Evolutionary conservation across 2,797 vertebrate species (phyloP), one percentile per base, ranked within the genome.

Genomic region (Champsocephalus gunnari): DNA sequence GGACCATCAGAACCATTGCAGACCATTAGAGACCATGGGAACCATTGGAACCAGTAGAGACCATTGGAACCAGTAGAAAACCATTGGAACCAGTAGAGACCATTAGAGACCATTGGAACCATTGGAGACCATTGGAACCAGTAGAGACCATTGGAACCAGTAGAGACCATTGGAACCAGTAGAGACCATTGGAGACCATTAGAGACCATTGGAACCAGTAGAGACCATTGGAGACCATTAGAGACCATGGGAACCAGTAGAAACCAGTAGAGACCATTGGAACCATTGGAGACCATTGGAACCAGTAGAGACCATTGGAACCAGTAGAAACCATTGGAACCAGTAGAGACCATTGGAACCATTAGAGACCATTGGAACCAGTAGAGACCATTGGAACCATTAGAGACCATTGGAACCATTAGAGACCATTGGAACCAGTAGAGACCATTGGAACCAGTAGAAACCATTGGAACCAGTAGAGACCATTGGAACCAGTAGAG

Each of bases 231-330:
- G 24, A 24, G n/a, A 24, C 24, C 24, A 24, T 0, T 24, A 3
- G 24, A 21, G 21, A 21, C 21, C 21, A 21, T 21, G 2, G 21
- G 21, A 21, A 21, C 24, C 24, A 24, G 2, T 24, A 55, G 44
- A 24, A 8, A 49, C 47, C 47, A 49, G 16, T 2, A 28, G 71
- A 41, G 1, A 19, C 56, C 66, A 51, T 66, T 21, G 75, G 69
- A 1, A 55, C 56, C 66, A 51, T 62, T 19, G 1, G 19, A 19
- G 10, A 72, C 81, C 83, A 72, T 73, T 1, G 19, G 19, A 28
- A 28, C 28, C 28, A 28, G 3, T 28, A 28, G 24, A 24, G 2
- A 3, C 24, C 24, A 24, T 24, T 24, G 24, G 24, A 24, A 24
- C 24, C 24, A 24, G 2, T 24, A 24, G 24, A 24, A 2, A 24